Base-by-base conservation (phyloP, 2,888 invertebrate genomes). In the Hirtodrosophila trivittata region DNA sequence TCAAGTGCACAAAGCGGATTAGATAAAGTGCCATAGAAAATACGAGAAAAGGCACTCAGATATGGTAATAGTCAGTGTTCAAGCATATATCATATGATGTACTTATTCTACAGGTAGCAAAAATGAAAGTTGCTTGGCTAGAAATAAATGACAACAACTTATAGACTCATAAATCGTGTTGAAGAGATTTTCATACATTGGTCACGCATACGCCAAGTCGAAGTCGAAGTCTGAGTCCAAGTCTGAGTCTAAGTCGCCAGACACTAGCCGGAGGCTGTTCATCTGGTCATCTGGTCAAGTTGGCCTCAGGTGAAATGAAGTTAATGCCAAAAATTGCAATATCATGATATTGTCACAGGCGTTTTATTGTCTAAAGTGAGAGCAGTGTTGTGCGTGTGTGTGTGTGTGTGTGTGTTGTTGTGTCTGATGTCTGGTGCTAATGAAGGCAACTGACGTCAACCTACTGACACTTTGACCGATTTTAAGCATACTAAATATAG, bases 381-480 rank as follows among this genome's bases (percentile, higher is more conserved):
- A 77, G 82, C 67, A 65, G 45, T 35, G 35, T 32, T 38, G 37
- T 41, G 9, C 43, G 35, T 47, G 10, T 9, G 5, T 9, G n/a
- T n/a, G n/a, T 13, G 47, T 35, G 16, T 35, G 25, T 35, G 21
- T 30, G 41, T 32, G 13, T 52, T 32, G 13, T 52, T 28, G 7
- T 28, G 28, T 28, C 28, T 28, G 9, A n/a, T 46, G 43, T 51
- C 41, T 57, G 65, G 56, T 64, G 62, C 62, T 78, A 73, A 65
- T 74, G 78, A 71, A 76, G 71, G 60, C 73, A 67, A 16, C 62
- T 64, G 75, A 54, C 68, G 82, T 75, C 76, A 85, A 85, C 81
- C 83, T 70, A 87, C 81, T 86, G 84, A 84, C 84, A 87, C 82
- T 84, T 84, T 87, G 80, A 86, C 84, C 86, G 84, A 70, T 84